Evolutionary conservation across 2,888 invertebrate species (phyloP), one percentile per base, ranked within the genome.

Genomic region (Drosophila lutescens): DNA sequence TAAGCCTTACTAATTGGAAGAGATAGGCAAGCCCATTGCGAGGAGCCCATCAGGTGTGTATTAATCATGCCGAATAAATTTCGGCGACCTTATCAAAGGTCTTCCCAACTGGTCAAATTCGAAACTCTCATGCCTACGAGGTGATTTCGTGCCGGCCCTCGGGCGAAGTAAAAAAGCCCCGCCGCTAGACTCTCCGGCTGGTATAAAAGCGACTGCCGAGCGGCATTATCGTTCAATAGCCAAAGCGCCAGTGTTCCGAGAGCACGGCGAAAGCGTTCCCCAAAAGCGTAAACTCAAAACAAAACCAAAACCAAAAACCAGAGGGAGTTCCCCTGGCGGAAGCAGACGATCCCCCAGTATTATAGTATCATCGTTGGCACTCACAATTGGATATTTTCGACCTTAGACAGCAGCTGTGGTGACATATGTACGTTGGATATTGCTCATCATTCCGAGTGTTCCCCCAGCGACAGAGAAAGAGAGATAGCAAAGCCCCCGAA

Each of bases 151-250:
- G 61, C 50, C 68, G 56, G 61, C 59, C 20, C 36, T 59, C 51
- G 43, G 53, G 38, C 40, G 6, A 43, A 66, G 66, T 59, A 56
- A 80, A 79, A 80, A 80, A 80, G 85, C 63, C 87, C 80, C 80
- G 49, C 10, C 47, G 49, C 47, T 26, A 41, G 59, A 26, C 26
- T 36, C 36, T 44, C 51, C 13, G 58, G 54, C 49, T 63, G 71
- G 54, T 88, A 86, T 86, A 84, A 84, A 84, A 86, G 68, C 67
- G 30, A 47, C 44, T 55, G 17, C 36, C 17, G 34, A n/a, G n/a
- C 8, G 30, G n/a, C 43, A 20, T 68, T 55, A 70, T 63, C 65
- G 71, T 70, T 86, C 81, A 88, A 63, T 63, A 56, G 55, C 59
- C 70, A 49, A 56, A 43, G 47, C 34, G 46, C 68, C 44, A 44